Evolutionary conservation across 2,797 vertebrate species (phyloP).

Genomic region (Parauchenoglanis ngamensis): DNA sequence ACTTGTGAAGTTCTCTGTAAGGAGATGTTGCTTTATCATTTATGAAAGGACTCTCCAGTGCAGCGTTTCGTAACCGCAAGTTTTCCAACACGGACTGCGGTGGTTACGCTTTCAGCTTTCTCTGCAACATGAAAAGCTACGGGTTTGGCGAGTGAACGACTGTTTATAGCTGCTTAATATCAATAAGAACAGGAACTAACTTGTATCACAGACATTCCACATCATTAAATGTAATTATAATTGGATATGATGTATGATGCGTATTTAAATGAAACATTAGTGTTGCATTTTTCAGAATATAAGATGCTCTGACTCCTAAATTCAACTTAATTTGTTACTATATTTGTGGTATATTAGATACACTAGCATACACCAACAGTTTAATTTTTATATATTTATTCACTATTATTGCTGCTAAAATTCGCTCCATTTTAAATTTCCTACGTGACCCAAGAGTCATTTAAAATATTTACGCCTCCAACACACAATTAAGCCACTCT

Average conservation of each 20-base stretch:
- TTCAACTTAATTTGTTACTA: too few relatives aligned
- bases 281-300: background rate
- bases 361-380: too few relatives aligned
- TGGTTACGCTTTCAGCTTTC: background rate
- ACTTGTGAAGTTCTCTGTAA: background rate
- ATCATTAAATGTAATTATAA: too few relatives aligned
- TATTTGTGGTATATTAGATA: too few relatives aligned
- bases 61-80: background rate
- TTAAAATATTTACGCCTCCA: background rate
- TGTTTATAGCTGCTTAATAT: background rate
- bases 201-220: too few relatives aligned
- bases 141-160: background rate
- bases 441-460: too few relatives aligned
- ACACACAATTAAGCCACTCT: background rate
- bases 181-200: background rate
- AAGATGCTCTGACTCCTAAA: background rate
- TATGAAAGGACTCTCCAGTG: background rate
- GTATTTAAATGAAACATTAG: background rate
- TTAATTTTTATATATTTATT: too few relatives aligned
- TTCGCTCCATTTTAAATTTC: background rate
- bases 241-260: too few relatives aligned
- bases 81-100: too few relatives aligned
- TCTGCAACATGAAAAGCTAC: background rate
- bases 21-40: background rate
- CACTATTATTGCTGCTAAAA: background rate